Evolutionary conservation across 2,888 invertebrate genomes (phyloP).

Genomic region (Encarsia formosa): DNA sequence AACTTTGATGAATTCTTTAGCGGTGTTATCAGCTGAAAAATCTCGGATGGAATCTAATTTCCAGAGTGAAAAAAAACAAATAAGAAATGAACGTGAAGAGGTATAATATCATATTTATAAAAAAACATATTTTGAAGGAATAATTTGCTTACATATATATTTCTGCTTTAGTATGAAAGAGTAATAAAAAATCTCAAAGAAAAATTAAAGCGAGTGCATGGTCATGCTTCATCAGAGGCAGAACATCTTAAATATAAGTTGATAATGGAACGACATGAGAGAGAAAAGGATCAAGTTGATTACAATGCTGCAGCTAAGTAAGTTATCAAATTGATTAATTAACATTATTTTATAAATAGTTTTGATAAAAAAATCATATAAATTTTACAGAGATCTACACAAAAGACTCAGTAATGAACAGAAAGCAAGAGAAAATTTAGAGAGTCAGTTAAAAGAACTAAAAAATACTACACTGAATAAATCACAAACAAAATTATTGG

Average conservation of each 20-base stretch:
- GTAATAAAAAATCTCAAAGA: conserved; percentile 58
- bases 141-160: not conserved
- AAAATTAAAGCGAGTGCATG: conserved; percentile 58
- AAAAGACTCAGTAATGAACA: conserved; percentile 71
- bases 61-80: conserved; percentile 66
- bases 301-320: conserved; percentile 72
- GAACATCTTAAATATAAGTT: conserved; percentile 70
- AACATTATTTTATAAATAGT: not conserved
- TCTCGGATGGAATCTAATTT: conserved; percentile 80
- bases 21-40: conserved; percentile 78
- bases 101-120: conserved; percentile 34
- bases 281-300: conserved; percentile 76
- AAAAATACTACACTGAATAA: conserved; percentile 52
- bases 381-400: conserved; percentile 67
- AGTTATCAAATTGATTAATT: conserved; percentile 27
- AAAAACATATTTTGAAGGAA: not conserved
- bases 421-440: conserved; percentile 68
- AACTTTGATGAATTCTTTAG: conserved; percentile 66
- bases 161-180: conserved; percentile 58
- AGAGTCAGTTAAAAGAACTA: conserved; percentile 59
- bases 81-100: conserved; percentile 56
- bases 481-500: conserved; percentile 52
- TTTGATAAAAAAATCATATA: not conserved
- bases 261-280: conserved; percentile 72
- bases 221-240: conserved; percentile 58